Conservation (phyloP, 1,140 invertebrate genomes). For the Ruditapes philippinarum region DNA sequence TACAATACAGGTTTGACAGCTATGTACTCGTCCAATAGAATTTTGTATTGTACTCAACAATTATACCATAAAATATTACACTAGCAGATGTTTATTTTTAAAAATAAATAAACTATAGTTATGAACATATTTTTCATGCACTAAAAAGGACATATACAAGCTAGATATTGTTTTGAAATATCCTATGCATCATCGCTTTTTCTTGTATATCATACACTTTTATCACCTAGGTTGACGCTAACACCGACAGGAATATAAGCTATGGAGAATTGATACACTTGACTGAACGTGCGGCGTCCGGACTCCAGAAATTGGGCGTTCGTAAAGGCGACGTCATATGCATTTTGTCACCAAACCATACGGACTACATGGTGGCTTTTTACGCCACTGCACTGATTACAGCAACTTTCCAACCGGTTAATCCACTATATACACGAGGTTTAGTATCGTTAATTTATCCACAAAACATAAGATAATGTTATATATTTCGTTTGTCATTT, state of each 20-base stretch:
- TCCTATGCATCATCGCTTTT: no score
- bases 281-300: not conserved
- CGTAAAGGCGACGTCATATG: slow-evolving; percentile 21
- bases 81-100: no score
- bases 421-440: slow-evolving; percentile 50
- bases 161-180: no score
- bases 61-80: no score
- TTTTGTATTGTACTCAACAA: no score
- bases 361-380: slow-evolving; percentile 43
- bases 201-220: no score
- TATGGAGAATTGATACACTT: not conserved
- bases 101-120: no score
- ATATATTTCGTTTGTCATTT: not conserved
- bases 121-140: no score
- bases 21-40: no score
- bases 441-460: no score
- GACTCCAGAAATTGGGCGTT: slow-evolving; percentile 30
- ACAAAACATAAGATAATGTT: not conserved
- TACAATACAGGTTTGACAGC: no score
- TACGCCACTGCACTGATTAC: slow-evolving; percentile 25
- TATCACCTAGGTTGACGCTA: slow-evolving; percentile 29
- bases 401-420: slow-evolving; percentile 34
- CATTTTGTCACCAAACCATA: slow-evolving; percentile 38
- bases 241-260: not conserved
- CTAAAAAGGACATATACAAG: no score